A percentile compares a stretch with the other conserved stretches of the same genome.
phyloP scores from a whole-genome alignment of 2,113 vertebrate species.

The Acrocephalus kingi region DNA sequence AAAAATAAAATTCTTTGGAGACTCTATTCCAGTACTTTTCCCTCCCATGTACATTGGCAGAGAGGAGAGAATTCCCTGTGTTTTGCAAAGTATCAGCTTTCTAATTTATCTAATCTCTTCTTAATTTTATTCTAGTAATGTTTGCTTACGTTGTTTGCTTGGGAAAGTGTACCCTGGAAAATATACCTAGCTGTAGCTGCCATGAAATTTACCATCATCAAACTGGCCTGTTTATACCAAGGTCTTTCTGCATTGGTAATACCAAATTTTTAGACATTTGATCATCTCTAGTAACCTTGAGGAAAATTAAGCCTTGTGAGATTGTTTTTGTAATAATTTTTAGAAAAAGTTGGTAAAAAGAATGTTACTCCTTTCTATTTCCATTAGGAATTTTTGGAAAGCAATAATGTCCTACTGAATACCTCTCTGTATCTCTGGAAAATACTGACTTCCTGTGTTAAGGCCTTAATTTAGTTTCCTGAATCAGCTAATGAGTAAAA shows the following conservation, averaged over 20 bases:
- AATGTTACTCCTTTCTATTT: neutral
- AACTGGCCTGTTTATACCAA: neutral
- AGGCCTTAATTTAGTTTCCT: neutral
- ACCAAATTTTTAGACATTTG: neutral
- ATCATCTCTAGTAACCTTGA: neutral
- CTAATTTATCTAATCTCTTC: neutral
- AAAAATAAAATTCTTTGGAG: neutral
- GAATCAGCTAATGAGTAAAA: neutral
- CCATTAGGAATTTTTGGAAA: neutral
- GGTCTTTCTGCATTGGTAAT: neutral
- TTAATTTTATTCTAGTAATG: neutral
- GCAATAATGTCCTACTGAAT: neutral
- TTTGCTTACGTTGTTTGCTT: neutral
- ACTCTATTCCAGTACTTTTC: neutral
- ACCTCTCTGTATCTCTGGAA: neutral
- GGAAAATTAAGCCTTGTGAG: neutral
- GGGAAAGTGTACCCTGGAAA: neutral
- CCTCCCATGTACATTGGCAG: neutral
- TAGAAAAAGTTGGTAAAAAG: neutral
- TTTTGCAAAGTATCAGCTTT: neutral
- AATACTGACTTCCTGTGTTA: neutral
- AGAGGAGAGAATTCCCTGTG: neutral
- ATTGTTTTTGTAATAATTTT: neutral
- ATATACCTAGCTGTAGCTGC: neutral
- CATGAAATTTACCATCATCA: neutral